Percentiles rank a stretch among this genome's conserved stretches.
Evolutionary conservation across 2,888 invertebrate species (phyloP).

Genomic region (Folsomia manolachei): DNA sequence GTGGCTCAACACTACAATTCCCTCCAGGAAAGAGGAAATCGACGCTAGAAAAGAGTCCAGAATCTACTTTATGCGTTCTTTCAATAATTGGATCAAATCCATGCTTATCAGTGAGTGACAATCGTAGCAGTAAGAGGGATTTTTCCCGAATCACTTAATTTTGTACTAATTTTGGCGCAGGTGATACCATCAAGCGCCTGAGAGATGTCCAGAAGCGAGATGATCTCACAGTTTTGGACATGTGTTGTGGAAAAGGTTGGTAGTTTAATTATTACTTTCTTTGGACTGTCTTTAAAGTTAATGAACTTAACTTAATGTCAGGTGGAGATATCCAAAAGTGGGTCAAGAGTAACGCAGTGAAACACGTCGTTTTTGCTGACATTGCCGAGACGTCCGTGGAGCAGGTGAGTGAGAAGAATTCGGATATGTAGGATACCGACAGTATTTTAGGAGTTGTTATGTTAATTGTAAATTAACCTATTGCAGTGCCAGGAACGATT

Average conservation of each 20-base stretch:
- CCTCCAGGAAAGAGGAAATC: constrained; percentile 76
- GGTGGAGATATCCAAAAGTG: constrained; percentile 96
- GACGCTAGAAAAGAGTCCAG: constrained; percentile 78
- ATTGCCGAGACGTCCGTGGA: constrained; percentile 89
- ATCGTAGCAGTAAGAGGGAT: not conserved
- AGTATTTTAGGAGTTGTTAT: not conserved
- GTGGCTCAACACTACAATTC: constrained; percentile 94
- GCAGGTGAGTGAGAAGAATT: constrained; percentile 60
- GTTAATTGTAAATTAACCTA: constrained; percentile 66
- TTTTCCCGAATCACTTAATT: constrained; percentile 11
- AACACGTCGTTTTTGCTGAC: constrained; percentile 83
- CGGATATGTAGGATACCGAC: not conserved
- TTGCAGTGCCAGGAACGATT: constrained; percentile 54
- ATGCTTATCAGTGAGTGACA: constrained; percentile 76
- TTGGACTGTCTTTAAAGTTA: too few relatives aligned
- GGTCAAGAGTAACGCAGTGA: constrained; percentile 71
- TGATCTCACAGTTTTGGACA: constrained; percentile 72
- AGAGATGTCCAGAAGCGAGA: constrained; percentile 8
- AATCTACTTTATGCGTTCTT: constrained; percentile 90
- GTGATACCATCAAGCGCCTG: constrained; percentile 41
- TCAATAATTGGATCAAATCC: constrained; percentile 99
- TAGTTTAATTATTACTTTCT: not conserved
- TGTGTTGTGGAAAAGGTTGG: constrained; percentile 89
- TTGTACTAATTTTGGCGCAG: constrained; percentile 29
- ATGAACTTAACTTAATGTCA: not conserved